A percentile compares a stretch with the other conserved stretches of the same genome.
phyloP scores from a whole-genome alignment of 2,113 vertebrate species.

The Cisticola juncidis region DNA sequence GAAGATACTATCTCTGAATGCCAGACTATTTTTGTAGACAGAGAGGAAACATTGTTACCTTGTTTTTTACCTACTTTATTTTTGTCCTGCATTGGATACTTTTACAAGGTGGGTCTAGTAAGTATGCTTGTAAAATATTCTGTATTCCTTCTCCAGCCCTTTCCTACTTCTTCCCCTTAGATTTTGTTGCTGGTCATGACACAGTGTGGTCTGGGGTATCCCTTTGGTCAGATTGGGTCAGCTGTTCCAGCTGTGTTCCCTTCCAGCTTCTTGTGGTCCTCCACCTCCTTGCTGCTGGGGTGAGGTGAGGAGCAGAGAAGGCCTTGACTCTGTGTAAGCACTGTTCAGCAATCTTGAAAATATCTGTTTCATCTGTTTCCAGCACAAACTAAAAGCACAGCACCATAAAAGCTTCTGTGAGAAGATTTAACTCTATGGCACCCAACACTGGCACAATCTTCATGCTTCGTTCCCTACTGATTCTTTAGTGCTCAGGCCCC shows the following conservation, averaged over 20 bases:
- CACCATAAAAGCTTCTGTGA: not conserved
- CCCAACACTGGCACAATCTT: not conserved
- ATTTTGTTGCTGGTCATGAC: not conserved
- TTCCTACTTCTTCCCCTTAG: not conserved
- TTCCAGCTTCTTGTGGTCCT: rapidly evolving
- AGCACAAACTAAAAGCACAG: not conserved
- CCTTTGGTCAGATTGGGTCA: not conserved
- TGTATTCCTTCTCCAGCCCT: rapidly evolving
- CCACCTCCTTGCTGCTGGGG: rapidly evolving
- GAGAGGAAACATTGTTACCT: not conserved
- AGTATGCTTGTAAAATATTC: not conserved
- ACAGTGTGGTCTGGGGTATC: not conserved
- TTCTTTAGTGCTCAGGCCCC: not conserved
- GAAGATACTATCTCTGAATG: not conserved
- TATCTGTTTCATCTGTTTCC: not conserved
- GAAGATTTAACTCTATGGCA: not conserved
- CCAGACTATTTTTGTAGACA: not conserved
- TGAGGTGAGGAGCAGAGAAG: not conserved
- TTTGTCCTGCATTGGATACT: not conserved
- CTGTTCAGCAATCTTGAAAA: not conserved
- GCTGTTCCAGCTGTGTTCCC: not conserved
- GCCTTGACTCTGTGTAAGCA: not conserved
- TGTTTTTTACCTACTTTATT: not conserved
- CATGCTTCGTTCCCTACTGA: not conserved
- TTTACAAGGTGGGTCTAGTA: not conserved